A percentile compares a stretch with the other conserved stretches of the same genome.
Conservation (phyloP, 2,888 invertebrate genomes). For the Malthinus seriepunctatus region DNA sequence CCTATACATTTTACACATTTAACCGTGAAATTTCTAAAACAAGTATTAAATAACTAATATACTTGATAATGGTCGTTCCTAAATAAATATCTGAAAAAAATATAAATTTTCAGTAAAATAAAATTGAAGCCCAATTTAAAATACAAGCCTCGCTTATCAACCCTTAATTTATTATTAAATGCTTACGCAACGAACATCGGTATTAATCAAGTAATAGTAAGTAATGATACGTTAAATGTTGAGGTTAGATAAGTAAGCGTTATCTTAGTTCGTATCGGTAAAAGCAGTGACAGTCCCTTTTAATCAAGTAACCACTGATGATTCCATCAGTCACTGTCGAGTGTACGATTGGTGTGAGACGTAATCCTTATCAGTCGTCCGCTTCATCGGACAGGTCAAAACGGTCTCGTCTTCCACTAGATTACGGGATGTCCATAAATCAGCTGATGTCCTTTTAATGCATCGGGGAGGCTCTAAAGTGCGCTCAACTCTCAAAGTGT, state of each 20-base stretch:
- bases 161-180: too few relatives aligned
- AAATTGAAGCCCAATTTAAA: too few relatives aligned
- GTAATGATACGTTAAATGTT: constrained; percentile 51
- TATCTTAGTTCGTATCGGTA: constrained; percentile 26
- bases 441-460: constrained; percentile 36
- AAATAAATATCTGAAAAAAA: too few relatives aligned
- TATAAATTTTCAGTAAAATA: too few relatives aligned
- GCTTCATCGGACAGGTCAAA: constrained; percentile 53
- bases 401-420: constrained; percentile 44
- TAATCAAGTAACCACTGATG: constrained; percentile 52
- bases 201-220: constrained; percentile 47
- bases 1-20: too few relatives aligned
- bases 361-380: constrained; percentile 52
- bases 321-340: constrained; percentile 53
- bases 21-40: too few relatives aligned
- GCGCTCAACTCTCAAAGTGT: constrained; percentile 31
- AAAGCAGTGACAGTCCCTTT: constrained; percentile 47
- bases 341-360: constrained; percentile 46
- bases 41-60: too few relatives aligned
- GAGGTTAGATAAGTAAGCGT: constrained; percentile 36
- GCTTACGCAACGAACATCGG: not conserved
- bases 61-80: too few relatives aligned
- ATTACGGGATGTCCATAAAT: constrained; percentile 50
- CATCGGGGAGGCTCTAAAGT: constrained; percentile 27
- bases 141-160: too few relatives aligned